Evolutionary conservation across 2,888 invertebrate genomes (phyloP), one percentile per base, ranked within the genome.

Genomic region (Xylocampa areola): DNA sequence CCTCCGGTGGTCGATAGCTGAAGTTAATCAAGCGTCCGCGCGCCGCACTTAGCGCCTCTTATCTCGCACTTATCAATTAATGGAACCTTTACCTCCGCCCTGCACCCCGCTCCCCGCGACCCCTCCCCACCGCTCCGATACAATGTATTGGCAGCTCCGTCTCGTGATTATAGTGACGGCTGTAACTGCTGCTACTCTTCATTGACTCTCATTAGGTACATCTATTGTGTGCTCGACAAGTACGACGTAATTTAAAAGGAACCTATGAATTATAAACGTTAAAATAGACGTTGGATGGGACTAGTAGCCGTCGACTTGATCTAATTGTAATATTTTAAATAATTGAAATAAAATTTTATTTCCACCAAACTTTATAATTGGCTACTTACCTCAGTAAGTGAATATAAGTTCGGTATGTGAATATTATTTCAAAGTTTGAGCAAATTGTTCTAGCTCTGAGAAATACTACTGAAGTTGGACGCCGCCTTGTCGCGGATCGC

Each of bases 61-160:
- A 72, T 64, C 67, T 55, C 40, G 51, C 58, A 37, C 62, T 67
- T 73, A 73, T 70, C 73, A 73, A 73, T 63, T 61, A 61, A 61
- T 63, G 41, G 14, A 52, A 32, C n/a, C 30, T 14, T 8, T 8
- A 7, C 25, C 13, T 7, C 21, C 14, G 2, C 6, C 3, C 6
- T 23, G n/a, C 4, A n/a, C 4, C 4, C 13, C 23, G 10, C 8
- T 6, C 23, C 3, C 14, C 10, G 3, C 30, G 13, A n/a, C 11
- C 4, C 30, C 13, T 1, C 16, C 14, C 32, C n/a, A 13, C 16
- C 4, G 11, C 43, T 43, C 8, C 25, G n/a, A 25, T 45, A 27
- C 30, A 19, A 11, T 21, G 37, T 5, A 37, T 30, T 29, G 10
- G 2, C 11, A 8, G 13, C 6, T 35, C 3, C 8, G 17, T 8